These are phyloP conservation scores for Achroia grisella DNA, from an alignment of 1,140 invertebrate species.

Conservation along the genomic window DNA sequence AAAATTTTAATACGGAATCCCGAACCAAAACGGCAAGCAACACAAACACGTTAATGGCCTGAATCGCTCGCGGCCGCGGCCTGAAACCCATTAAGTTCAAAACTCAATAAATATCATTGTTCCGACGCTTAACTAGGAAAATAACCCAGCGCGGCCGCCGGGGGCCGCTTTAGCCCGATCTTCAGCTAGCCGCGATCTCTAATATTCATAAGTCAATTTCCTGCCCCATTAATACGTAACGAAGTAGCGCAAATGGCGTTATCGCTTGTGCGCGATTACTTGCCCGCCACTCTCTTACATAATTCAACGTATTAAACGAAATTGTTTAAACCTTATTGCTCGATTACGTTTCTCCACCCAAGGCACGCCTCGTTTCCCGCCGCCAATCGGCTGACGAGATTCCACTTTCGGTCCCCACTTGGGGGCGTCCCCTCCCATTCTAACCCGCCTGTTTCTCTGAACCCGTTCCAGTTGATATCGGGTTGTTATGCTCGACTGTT, in stretches of 20 bases:
- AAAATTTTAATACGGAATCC: neutral
- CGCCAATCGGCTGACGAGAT: slow-evolving; percentile 46
- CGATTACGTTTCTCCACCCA: slow-evolving; percentile 66
- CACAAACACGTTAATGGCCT: slow-evolving; percentile 57
- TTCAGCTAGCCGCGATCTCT: slow-evolving; percentile 56
- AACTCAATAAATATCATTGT: slow-evolving; percentile 68
- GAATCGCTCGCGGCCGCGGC: slow-evolving; percentile 43
- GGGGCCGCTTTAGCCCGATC: slow-evolving; percentile 64
- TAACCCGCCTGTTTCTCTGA: slow-evolving; percentile 4
- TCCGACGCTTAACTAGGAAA: slow-evolving; percentile 66
- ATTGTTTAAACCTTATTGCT: slow-evolving; percentile 74
- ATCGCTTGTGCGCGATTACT: slow-evolving; percentile 73
- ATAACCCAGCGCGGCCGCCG: slow-evolving; percentile 47
- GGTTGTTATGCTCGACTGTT: slow-evolving; percentile 37
- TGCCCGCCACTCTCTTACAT: slow-evolving; percentile 70
- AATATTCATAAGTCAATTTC: slow-evolving; percentile 74
- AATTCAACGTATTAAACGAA: slow-evolving; percentile 74
- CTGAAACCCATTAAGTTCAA: slow-evolving; percentile 60
- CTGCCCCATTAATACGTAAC: slow-evolving; percentile 73
- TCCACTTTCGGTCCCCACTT: neutral
- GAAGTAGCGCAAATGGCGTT: slow-evolving; percentile 73
- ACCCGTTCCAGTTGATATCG: slow-evolving; percentile 18
- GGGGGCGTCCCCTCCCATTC: slow-evolving; percentile 8
- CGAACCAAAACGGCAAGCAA: slow-evolving; percentile 10
- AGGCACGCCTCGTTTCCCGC: slow-evolving; percentile 56